Percentiles rank a stretch among this genome's conserved stretches.
These are phyloP conservation scores for Callorhinus ursinus DNA, from an alignment of 2,113 vertebrate species.

Conservation along the genomic window DNA sequence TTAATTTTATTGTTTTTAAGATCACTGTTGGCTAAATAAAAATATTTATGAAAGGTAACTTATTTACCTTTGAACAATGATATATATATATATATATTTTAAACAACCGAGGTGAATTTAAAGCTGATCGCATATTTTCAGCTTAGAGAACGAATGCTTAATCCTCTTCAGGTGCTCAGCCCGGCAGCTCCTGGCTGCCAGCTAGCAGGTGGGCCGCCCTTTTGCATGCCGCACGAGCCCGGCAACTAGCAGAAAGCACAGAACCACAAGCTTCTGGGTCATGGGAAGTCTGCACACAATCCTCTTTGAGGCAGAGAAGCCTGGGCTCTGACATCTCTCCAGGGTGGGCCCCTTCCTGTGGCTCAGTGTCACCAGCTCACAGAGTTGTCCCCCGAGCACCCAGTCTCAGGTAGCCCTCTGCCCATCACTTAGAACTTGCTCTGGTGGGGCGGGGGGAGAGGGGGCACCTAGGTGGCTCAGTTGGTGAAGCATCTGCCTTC, in stretches of 20 bases:
- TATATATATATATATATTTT: background rate
- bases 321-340: background rate
- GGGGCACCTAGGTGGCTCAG: background rate
- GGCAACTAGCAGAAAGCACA: too few relatives aligned
- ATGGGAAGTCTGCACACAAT: background rate
- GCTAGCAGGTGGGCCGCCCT: background rate
- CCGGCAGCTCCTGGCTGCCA: rapidly evolving
- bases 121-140: background rate
- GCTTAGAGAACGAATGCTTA: background rate
- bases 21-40: background rate
- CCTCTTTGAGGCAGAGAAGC: background rate
- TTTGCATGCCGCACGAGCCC: background rate
- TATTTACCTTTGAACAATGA: background rate
- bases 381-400: background rate
- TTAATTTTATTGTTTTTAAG: conserved; percentile 1
- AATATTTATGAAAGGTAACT: background rate
- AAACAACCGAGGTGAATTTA: background rate
- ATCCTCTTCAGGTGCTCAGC: background rate
- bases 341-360: background rate
- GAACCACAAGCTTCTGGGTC: background rate
- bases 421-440: background rate
- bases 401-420: rapidly evolving
- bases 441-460: background rate
- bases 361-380: background rate
- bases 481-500: background rate